A percentile compares a stretch with the other conserved stretches of the same genome.
phyloP scores from a whole-genome alignment of 1,140 invertebrate genomes.

The Neelides sp. region DNA sequence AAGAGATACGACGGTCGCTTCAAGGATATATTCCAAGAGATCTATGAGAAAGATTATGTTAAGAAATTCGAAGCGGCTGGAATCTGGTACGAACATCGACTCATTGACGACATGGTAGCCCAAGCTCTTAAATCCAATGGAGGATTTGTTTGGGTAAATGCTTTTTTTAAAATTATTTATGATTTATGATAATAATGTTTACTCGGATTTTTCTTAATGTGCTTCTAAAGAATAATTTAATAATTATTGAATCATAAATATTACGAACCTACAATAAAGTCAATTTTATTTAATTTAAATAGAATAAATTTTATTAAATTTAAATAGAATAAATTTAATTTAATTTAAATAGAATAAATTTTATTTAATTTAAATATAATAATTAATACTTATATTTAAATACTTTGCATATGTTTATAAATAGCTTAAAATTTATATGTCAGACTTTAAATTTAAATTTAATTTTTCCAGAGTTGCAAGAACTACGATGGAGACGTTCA shows the following conservation, averaged over 20 bases:
- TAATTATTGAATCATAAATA: no score
- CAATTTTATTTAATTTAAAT: no score
- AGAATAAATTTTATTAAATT: neutral
- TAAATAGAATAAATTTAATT: neutral
- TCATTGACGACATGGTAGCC: conserved; percentile 88
- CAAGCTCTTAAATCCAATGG: conserved; percentile 61
- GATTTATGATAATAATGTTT: neutral
- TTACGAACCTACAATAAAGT: no score
- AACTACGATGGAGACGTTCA: conserved; percentile 88
- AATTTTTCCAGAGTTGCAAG: conserved; percentile 34
- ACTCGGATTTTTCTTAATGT: neutral
- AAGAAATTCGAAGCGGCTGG: conserved; percentile 56
- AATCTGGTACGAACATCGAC: conserved; percentile 83
- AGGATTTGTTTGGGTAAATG: conserved; percentile 19
- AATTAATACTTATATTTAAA: no score
- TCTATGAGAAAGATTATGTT: conserved; percentile 67
- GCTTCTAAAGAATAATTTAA: no score
- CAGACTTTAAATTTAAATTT: neutral
- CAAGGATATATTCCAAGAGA: conserved; percentile 80
- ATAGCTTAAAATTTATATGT: no score
- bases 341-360: neutral
- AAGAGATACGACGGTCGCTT: conserved; percentile 84
- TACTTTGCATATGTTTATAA: no score
- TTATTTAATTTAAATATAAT: conserved; percentile 1
- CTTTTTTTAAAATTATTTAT: neutral